Base-by-base conservation (phyloP, 2,888 invertebrate genomes). In the Hybos culiciformis region DNA sequence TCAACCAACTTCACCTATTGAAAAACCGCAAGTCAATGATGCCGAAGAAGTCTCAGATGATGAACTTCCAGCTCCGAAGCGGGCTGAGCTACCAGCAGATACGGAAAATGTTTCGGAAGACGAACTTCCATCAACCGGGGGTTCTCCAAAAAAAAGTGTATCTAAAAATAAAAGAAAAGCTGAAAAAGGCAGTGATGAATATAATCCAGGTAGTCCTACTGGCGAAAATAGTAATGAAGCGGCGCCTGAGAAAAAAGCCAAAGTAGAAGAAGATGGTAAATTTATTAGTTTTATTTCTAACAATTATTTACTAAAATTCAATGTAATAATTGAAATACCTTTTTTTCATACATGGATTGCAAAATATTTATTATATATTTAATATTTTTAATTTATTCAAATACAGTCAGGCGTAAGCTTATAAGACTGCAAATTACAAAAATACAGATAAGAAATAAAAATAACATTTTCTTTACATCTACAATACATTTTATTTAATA, bases 51-150 rank as follows among this genome's bases (percentile, higher is more conserved):
- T 83, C 0, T 82, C 82, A 3, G 81, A 82, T 63, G 83, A 82
- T 59, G 82, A 82, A 59, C 61, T 82, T 19, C 82, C 81, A 2
- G 80, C 78, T 1, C 80, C 80, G 1, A 77, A 77, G 56, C 71
- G 79, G 24, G 80, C 80, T 24, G 80, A 81, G 51, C 56, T 80
- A 40, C 80, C 79, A 24, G 78, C 78, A 37, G 80, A 80, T 57
- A 80, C 80, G 42, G 80, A 80, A 68, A 77, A 81, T 39, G 85
- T 86, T 8, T 85, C 85, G 1, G 86, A 86, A 62, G 86, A 87
- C 59, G 86, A 86, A 62, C 61, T 86, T 31, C 84, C 84, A 7
- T 68, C 78, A 14, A 45, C 49, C 8, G 39, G 41, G n/a, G 72
- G 74, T 21, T 66, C 70, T 21, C 71, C 67, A 46, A 80, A 77